Base-by-base conservation (phyloP, 1,140 invertebrate genomes). In the Capitella teleta region DNA sequence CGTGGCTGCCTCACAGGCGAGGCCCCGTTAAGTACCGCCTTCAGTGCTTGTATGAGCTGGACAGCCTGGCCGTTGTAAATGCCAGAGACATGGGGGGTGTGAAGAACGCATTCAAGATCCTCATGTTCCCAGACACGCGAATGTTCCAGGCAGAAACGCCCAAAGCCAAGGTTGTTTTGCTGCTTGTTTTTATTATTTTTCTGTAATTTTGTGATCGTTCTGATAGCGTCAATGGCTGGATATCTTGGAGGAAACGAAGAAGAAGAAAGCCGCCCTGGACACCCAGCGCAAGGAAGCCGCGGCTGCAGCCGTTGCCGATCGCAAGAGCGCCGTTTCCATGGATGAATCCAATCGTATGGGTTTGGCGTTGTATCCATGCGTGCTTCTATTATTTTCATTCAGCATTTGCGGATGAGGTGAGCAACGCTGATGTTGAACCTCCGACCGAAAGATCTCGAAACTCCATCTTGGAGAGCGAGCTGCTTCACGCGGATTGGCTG, bases 171-270 rank as follows among this genome's bases (percentile, higher is more conserved):
- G 74, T 76, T 54, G 56, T 19, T 44, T 6, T n/a, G n/a, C n/a
- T n/a, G n/a, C n/a, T n/a, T n/a, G n/a, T n/a, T n/a, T n/a, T n/a
- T n/a, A n/a, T n/a, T n/a, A n/a, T n/a, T n/a, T n/a, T n/a, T n/a
- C n/a, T n/a, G n/a, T n/a, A n/a, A n/a, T n/a, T n/a, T n/a, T n/a
- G n/a, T n/a, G n/a, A n/a, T n/a, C n/a, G n/a, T n/a, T n/a, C n/a
- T n/a, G n/a, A n/a, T n/a, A 87, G 82, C 87, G 87, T 74, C 87
- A 93, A 63, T 96, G 92, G 92, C 74, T 97, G 50, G 88, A 93
- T 57, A 85, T 88, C 63, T 84, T 94, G 63, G 92, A 96, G 61
- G 77, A 85, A 58, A 86, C 87, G 0, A 95, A 96, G 70, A 90
- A 88, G 55, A 66, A 68, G 28, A 74, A 74, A 49, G 60, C 73